Conservation (phyloP, 2,888 invertebrate genomes). For the Sepiola atlantica region DNA sequence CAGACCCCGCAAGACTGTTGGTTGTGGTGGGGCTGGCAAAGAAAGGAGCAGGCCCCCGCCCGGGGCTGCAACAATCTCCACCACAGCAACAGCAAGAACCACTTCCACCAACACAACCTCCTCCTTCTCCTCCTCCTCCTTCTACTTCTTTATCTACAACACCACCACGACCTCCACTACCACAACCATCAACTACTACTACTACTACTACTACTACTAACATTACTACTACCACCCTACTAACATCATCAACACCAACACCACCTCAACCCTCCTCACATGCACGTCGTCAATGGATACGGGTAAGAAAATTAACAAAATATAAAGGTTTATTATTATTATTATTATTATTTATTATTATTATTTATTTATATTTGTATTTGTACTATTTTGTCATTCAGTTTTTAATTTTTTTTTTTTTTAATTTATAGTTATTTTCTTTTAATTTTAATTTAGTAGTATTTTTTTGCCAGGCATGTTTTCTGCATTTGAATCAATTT, state of each 20-base stretch:
- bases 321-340: neutral
- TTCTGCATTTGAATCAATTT: neutral
- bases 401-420: neutral
- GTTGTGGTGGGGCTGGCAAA: neutral
- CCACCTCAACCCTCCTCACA: neutral
- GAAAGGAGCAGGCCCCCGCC: neutral
- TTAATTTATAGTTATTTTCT: neutral
- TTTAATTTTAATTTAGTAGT: neutral
- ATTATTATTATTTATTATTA: too few species aligned
- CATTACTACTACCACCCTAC: neutral
- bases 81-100: neutral
- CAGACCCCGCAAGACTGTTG: neutral
- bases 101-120: neutral
- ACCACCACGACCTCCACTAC: neutral
- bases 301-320: neutral
- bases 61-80: neutral
- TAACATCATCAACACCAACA: neutral
- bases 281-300: neutral
- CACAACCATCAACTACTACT: neutral
- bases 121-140: neutral
- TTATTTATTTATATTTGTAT: too few species aligned
- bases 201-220: neutral
- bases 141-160: neutral
- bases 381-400: neutral
- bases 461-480: neutral